A percentile compares a stretch with the other conserved stretches of the same genome.
Evolutionary conservation across 2,797 vertebrate genomes (phyloP).

Genomic region (Percopsis omiscomaycus): DNA sequence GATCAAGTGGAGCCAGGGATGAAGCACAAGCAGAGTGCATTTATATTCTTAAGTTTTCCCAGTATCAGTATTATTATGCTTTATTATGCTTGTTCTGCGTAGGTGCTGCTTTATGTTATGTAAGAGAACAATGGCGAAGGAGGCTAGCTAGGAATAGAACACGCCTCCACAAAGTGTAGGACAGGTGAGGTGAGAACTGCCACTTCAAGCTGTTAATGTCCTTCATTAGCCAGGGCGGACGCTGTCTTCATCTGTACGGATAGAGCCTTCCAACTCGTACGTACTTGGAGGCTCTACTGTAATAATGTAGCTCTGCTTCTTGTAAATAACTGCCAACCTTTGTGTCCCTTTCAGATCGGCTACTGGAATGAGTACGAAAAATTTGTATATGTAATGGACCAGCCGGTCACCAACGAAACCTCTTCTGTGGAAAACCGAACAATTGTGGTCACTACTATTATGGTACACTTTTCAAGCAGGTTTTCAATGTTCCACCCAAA

Average conservation of each 20-base stretch:
- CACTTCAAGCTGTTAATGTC: conserved; percentile 54
- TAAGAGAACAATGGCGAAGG: conserved; percentile 62
- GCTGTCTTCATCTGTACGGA: conserved; percentile 30
- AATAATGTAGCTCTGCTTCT: conserved; percentile 32
- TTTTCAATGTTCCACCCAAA: conserved; percentile 77
- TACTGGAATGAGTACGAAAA: conserved; percentile 90
- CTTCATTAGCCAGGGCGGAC: conserved; percentile 33
- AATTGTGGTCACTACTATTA: conserved; percentile 89
- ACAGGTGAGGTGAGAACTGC: conserved; percentile 62
- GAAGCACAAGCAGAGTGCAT: conserved; percentile 13
- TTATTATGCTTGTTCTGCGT: conserved; percentile 30
- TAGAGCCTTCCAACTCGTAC: conserved; percentile 31
- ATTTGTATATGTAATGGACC: conserved; percentile 90
- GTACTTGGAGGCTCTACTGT: conserved; percentile 42
- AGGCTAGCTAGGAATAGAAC: conserved; percentile 59
- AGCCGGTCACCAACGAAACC: conserved; percentile 82
- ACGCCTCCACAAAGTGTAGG: conserved; percentile 64
- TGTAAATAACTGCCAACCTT: conserved; percentile 56
- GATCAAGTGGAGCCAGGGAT: no score
- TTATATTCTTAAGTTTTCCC: conserved; percentile 43
- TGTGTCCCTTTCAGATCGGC: conserved; percentile 85
- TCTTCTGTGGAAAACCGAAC: conserved; percentile 88
- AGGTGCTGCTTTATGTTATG: conserved; percentile 62
- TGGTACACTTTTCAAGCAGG: conserved; percentile 83
- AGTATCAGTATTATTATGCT: conserved; percentile 45